A percentile compares a stretch with the other conserved stretches of the same genome.
phyloP scores from a whole-genome alignment of 2,888 invertebrate species.

The Drosophila eohydei region DNA sequence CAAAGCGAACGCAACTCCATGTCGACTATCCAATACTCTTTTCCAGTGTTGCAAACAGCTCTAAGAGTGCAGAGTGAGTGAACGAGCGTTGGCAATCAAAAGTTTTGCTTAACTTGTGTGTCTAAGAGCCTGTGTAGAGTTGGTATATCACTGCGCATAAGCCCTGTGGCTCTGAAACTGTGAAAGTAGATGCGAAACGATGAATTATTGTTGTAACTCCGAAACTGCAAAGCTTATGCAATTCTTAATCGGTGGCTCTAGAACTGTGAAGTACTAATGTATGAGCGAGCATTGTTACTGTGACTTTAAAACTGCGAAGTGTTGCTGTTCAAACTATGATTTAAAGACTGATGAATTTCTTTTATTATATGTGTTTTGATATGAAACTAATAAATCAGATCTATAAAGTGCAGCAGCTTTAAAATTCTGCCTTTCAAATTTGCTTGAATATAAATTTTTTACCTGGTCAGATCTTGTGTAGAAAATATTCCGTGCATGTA shows the following conservation, averaged over 20 bases:
- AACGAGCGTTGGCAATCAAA: neutral
- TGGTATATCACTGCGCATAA: too few species aligned
- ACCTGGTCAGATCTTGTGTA: too few species aligned
- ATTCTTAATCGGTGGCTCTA: neutral
- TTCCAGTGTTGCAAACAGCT: slow-evolving; percentile 1
- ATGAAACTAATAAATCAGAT: too few species aligned
- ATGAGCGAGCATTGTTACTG: neutral
- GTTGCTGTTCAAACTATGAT: neutral
- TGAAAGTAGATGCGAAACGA: too few species aligned
- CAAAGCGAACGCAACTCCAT: neutral
- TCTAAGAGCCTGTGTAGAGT: neutral
- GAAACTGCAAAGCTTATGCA: too few species aligned
- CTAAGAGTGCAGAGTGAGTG: neutral
- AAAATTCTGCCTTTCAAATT: too few species aligned
- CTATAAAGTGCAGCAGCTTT: too few species aligned
- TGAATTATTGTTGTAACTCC: too few species aligned
- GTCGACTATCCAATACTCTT: slow-evolving; percentile 12
- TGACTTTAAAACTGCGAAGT: neutral
- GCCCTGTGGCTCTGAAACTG: neutral
- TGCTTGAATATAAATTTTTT: too few species aligned
- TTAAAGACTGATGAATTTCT: too few species aligned
- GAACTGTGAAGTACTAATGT: neutral
- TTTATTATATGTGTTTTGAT: too few species aligned
- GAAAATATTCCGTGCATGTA: too few species aligned
- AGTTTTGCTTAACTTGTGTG: neutral